Base-by-base conservation (phyloP, 1,140 invertebrate species). In the Muscidifurax raptorellus region DNA sequence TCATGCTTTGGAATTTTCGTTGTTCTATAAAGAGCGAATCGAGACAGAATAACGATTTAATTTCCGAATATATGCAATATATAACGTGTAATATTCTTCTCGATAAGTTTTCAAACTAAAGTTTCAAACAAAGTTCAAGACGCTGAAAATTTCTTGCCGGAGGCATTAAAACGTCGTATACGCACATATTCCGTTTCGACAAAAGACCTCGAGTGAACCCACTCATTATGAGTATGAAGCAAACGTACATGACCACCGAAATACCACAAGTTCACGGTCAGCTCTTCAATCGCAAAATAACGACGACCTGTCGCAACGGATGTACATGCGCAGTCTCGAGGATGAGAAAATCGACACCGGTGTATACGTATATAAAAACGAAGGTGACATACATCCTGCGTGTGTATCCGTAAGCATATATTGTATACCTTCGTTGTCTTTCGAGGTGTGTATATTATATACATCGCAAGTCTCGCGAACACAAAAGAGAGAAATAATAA, bases 401-500 rank as follows among this genome's bases (percentile, higher is more conserved):
- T 27, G 59, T 40, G 22, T 2, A 13, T 47, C 44, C 15, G 15
- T 18, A n/a, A 59, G 52, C 52, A 47, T 59, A n/a, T n/a, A n/a
- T n/a, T n/a, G n/a, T 59, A 18, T 59, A 22, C 18, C 36, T 22
- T 7, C 32, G 22, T n/a, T 52, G 52, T n/a, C 1, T 59, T 7
- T 59, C 15, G 2, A 22, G 10, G 47, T 52, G 47, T 52, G 3
- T 6, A 52, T 52, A 52, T 12, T 52, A 52, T 12, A 52, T 52
- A 52, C 15, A 15, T 52, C 18, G 52, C n/a, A 59, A 59, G 52
- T 59, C 28, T 25, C 59, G 18, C 59, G 66, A 71, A 22, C 27
- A 32, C 27, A 32, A 71, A 22, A 69, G 82, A 77, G 27, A 78
- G 82, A 83, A 78, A 83, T 83, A 83, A 78, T 77, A 78, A 59